These are phyloP conservation scores for Tyrannus savana DNA, from an alignment of 2,113 vertebrate genomes.

Conservation along the genomic window DNA sequence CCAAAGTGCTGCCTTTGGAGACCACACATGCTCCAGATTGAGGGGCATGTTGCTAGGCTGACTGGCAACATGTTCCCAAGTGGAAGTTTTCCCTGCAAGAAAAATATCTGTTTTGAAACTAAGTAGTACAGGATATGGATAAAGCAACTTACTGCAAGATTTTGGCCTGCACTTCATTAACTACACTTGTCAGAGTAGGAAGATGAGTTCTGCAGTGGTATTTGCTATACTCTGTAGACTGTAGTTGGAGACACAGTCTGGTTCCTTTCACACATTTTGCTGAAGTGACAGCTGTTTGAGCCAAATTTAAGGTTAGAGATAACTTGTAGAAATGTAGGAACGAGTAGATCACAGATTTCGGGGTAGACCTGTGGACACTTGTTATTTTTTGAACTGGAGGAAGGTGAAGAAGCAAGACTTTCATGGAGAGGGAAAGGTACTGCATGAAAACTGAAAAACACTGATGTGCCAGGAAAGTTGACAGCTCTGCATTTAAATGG, in stretches of 20 bases:
- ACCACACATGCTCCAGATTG: not conserved
- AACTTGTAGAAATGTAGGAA: not conserved
- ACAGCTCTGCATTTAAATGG: not conserved
- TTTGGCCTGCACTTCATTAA: slow-evolving; percentile 38
- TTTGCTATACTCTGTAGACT: not conserved
- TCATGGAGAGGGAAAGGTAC: not conserved
- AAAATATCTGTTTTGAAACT: slow-evolving; percentile 42
- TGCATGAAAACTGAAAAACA: not conserved
- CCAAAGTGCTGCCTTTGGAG: not conserved
- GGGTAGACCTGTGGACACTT: not conserved
- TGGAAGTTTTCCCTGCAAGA: not conserved
- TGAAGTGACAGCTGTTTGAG: slow-evolving; percentile 5
- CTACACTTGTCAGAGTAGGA: not conserved
- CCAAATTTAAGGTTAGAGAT: not conserved
- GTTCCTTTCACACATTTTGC: not conserved
- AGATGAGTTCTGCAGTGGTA: slow-evolving; percentile 19
- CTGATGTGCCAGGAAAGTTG: not conserved
- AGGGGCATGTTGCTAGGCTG: not conserved
- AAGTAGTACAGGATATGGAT: not conserved
- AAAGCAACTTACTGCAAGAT: slow-evolving; percentile 11
- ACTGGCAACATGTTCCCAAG: not conserved
- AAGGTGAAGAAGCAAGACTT: not conserved
- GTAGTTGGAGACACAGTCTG: not conserved
- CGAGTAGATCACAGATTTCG: not conserved
- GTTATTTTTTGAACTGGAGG: slow-evolving; percentile 41